Base-by-base conservation (phyloP, 2,888 invertebrate genomes). In the Mythimna loreyi region DNA sequence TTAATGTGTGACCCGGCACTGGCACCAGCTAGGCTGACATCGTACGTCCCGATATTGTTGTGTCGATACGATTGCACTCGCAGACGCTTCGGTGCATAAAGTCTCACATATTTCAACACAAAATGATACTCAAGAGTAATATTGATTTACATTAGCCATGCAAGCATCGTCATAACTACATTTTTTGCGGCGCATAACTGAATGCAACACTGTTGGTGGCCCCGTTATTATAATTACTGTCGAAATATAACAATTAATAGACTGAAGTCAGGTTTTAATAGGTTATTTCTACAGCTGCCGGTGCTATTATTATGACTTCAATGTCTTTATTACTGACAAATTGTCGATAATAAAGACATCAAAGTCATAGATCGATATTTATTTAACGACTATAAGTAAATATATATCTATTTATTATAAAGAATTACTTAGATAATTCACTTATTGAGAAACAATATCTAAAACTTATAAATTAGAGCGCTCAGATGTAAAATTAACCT, bases 1-100 rank as follows among this genome's bases (percentile, higher is more conserved):
- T 67, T 23, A 66, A 50, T 43, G 55, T 75, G 33, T 70, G 47
- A 40, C 47, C 68, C 43, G 40, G 43, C 36, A 13, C 53, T 0
- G 6, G 53, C 53, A 33, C 55, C 16, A 45, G 47, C 7, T 55
- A 36, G 52, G 23, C 43, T 30, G 50, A 56, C 40, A 13, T 61
- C 62, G 55, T 40, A 21, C 28, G 75, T 33, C 52, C 43, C 55
- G 56, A 75, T 77, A 75, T 59, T 70, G 61, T 62, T 33, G 60
- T 47, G 57, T 58, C 66, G 57, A 50, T 79, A 61, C 43, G 56
- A 80, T 80, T 75, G 76, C 80, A 11, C 55, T 62, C 21, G 47
- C 69, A 49, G 53, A 58, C 65, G 80, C 77, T 52, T 55, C 61
- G 43, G 28, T 62, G 76, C 80, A 75, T 77, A 64, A 57, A 75